Percentiles rank a stretch among this genome's conserved stretches.
Conservation (phyloP, 2,797 vertebrate species). For the Acipenser ruthenus region DNA sequence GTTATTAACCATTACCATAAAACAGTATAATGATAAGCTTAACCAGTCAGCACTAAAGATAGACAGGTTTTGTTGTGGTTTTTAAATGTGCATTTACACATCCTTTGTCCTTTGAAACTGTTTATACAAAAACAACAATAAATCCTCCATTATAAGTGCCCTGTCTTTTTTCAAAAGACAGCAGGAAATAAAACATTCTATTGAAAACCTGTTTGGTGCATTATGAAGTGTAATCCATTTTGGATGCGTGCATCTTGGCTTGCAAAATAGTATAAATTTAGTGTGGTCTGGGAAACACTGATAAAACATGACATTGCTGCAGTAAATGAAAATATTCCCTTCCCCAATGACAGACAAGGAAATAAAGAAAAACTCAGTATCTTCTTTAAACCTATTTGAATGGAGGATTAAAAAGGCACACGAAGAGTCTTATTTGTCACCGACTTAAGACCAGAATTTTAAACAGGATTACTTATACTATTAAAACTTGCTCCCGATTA, state of each 20-base stretch:
- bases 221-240: slow-evolving; percentile 16
- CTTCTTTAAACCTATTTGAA: not conserved
- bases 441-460: slow-evolving; percentile 12
- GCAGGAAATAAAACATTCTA: not conserved
- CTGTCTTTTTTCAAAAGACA: slow-evolving; percentile 2
- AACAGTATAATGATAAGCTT: too few species aligned
- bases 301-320: slow-evolving; percentile 18
- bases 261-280: slow-evolving; percentile 19
- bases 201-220: not conserved
- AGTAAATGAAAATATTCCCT: not conserved
- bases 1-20: too few species aligned
- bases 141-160: too few species aligned
- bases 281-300: slow-evolving; percentile 20
- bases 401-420: not conserved
- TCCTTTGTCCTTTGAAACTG: too few species aligned
- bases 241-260: slow-evolving; percentile 16
- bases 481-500: not conserved
- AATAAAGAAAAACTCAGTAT: not conserved
- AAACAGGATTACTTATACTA: slow-evolving; percentile 6
- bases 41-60: too few species aligned
- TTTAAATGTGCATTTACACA: too few species aligned
- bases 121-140: too few species aligned
- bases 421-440: not conserved
- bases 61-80: too few species aligned
- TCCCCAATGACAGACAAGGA: not conserved